Base-by-base conservation (phyloP, 2,113 vertebrate species). In the Epinephelus lanceolatus region DNA sequence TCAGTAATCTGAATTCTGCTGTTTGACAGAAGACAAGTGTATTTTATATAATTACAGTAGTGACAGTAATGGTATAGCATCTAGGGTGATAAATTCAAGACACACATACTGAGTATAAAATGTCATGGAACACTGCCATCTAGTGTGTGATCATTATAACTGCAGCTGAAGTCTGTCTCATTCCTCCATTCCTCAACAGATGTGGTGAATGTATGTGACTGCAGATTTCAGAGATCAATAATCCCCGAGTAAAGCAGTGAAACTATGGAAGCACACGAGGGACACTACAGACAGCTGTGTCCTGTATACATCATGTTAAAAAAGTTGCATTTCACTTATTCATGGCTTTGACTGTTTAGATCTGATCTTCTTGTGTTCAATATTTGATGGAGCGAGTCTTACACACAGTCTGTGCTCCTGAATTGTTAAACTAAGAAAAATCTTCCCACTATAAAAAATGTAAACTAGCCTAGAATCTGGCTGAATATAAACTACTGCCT, bases 71-170 rank as follows among this genome's bases (percentile, higher is more conserved):
- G 11, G 0, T 56, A 11, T 3, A 21, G 3, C 4, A 8, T 62
- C 55, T 71, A 12, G 51, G 37, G 23, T 65, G 14, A 47, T 4
- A 65, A 30, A 56, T 33, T 17, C 40, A 56, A 3, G 1, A 52
- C 23, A 42, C 21, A 40, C 12, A 23, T 13, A 40, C 14, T 23
- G 6, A 47, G 19, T 47, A n/a, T 53, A 47, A 55, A 57, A 73
- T 71, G 6, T 82, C 68, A 68, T 57, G 80, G 65, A n/a, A 52
- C 45, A 86, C 84, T 93, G 85, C 80, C 85, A 57, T 89, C n/a
- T 67, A 66, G 89, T 92, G 93, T 89, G 2, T 1, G 62, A 23
- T 27, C 6, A 15, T 12, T 18, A 15, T 9, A 70, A 82, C 61
- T 90, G 70, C 92, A 91, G 40, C 57, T 53, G 0, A 52, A 18